Percentiles rank a stretch among this genome's conserved stretches.
These are phyloP conservation scores for Hydrolagus colliei DNA, from an alignment of 2,797 vertebrate genomes.

Conservation along the genomic window DNA sequence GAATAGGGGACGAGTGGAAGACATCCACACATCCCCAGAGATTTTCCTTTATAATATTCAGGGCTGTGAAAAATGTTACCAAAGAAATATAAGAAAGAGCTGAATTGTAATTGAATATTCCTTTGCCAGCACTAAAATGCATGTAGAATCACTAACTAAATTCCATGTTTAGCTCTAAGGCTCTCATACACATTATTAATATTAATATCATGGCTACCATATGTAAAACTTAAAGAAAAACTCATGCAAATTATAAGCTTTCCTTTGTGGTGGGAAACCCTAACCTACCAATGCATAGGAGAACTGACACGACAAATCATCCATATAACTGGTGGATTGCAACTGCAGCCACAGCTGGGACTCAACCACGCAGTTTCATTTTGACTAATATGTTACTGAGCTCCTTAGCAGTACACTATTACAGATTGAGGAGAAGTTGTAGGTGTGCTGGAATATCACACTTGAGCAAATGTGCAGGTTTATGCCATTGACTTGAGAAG, in stretches of 20 bases:
- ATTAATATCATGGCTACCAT: not conserved
- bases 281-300: not conserved
- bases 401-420: not conserved
- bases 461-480: not conserved
- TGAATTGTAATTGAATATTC: not conserved
- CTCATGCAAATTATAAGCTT: slow-evolving; percentile 5
- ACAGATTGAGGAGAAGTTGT: not conserved
- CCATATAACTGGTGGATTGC: not conserved
- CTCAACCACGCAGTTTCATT: not conserved
- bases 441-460: not conserved
- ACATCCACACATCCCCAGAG: too few relatives aligned
- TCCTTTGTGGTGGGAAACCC: not conserved
- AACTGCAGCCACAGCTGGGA: not conserved
- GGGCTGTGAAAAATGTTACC: not conserved
- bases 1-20: not conserved
- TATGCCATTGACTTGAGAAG: not conserved
- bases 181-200: too few relatives aligned
- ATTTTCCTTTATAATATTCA: not conserved
- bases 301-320: slow-evolving; percentile 7
- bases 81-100: not conserved
- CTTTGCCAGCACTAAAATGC: not conserved
- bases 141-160: not conserved
- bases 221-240: not conserved
- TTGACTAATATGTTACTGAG: slow-evolving; percentile 4
- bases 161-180: not conserved